A percentile compares a stretch with the other conserved stretches of the same genome.
These are phyloP conservation scores for Asarcornis scutulata DNA, from an alignment of 2,113 vertebrate species.

Conservation along the genomic window DNA sequence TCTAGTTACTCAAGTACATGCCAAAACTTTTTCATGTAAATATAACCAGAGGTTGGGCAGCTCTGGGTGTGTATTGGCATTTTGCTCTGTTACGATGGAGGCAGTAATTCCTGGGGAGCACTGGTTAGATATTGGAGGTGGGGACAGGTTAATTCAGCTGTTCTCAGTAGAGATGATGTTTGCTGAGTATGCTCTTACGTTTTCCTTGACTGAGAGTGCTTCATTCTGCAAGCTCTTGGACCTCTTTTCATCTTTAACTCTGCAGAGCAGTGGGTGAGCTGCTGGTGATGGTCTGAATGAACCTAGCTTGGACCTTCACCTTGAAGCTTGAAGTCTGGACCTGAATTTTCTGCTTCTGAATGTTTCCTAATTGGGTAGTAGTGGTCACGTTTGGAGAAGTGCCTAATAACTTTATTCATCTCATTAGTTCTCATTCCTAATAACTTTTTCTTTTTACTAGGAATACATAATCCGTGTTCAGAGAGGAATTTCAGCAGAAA, in stretches of 20 bases:
- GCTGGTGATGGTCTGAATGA: not conserved
- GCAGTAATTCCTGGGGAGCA: not conserved
- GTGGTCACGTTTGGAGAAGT: not conserved
- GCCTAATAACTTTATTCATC: not conserved
- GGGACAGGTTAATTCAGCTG: not conserved
- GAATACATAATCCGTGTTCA: conserved; percentile 98
- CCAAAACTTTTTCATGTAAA: not conserved
- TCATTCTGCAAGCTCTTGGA: not conserved
- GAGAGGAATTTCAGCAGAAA: conserved; percentile 92
- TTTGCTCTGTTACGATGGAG: not conserved
- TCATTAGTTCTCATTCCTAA: conserved; percentile 1
- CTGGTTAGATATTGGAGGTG: not conserved
- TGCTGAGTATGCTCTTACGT: not conserved
- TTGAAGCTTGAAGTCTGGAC: not conserved
- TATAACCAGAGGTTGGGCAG: not conserved
- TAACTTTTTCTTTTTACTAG: conserved; percentile 71
- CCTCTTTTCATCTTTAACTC: not conserved
- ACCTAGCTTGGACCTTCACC: not conserved
- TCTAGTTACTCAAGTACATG: not conserved
- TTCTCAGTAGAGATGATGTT: not conserved
- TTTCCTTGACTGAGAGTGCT: not conserved
- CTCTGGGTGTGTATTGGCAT: not conserved
- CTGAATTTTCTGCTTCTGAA: not conserved
- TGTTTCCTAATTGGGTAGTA: not conserved
- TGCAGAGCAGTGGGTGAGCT: not conserved